phyloP scores from a whole-genome alignment of 2,797 vertebrate species.

The Hippoglossus hippoglossus region DNA sequence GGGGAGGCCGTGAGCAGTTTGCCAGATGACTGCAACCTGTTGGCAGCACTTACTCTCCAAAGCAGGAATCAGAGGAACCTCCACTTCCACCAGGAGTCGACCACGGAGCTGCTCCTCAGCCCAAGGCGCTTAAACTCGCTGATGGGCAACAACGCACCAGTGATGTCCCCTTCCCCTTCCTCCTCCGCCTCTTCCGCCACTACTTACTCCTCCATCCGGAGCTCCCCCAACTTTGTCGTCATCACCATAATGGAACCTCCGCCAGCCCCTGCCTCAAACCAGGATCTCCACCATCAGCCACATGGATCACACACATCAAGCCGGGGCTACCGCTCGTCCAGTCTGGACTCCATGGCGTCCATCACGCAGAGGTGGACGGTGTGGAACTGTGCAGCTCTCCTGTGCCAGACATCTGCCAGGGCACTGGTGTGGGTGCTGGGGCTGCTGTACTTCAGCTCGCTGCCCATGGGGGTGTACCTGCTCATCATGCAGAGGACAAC shows the following conservation, averaged over 20 bases:
- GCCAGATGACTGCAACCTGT: conserved; percentile 92
- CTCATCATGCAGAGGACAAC: conserved; percentile 94
- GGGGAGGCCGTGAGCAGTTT: conserved; percentile 87
- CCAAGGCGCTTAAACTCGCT: conserved; percentile 89
- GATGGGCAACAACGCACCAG: conserved; percentile 81
- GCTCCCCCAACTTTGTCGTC: conserved; percentile 92
- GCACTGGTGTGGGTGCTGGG: conserved; percentile 93
- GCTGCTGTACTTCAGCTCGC: conserved; percentile 94
- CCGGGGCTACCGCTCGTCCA: conserved; percentile 87
- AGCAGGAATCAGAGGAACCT: conserved; percentile 87
- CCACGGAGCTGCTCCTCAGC: conserved; percentile 90
- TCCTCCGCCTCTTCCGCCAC: conserved; percentile 55
- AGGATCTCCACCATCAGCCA: conserved; percentile 20
- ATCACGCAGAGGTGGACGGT: conserved; percentile 90
- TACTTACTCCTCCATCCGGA: conserved; percentile 78
- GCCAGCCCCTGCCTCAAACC: conserved; percentile 26
- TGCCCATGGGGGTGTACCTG: conserved; percentile 96
- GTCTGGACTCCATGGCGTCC: conserved; percentile 91
- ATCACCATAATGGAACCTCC: conserved; percentile 96
- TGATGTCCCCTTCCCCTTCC: conserved; percentile 65
- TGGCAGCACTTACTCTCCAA: conserved; percentile 87
- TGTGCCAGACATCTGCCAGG: conserved; percentile 92
- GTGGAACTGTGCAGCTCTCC: conserved; percentile 91
- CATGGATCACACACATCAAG: conserved; percentile 62
- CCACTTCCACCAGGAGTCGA: conserved; percentile 73